Conservation (phyloP, 2,797 vertebrate species). For the Clarias pachynema region DNA sequence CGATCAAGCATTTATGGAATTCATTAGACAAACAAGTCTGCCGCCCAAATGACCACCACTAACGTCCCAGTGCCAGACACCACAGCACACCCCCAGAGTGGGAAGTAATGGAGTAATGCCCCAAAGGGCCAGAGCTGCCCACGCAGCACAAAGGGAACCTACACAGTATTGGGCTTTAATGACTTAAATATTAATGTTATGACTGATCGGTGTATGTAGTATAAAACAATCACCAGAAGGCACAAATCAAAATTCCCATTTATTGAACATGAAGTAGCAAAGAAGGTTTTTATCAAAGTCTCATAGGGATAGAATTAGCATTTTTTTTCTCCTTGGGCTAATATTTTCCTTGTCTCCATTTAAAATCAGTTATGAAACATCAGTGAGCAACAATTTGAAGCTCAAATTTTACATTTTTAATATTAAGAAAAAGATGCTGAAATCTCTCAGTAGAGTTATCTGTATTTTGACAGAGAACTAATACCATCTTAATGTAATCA, state of each 20-base stretch:
- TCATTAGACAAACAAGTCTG: too few species aligned
- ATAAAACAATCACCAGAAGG: background rate
- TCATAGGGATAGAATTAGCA: background rate
- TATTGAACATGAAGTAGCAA: background rate
- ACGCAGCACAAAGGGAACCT: too few species aligned
- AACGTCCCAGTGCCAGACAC: too few species aligned
- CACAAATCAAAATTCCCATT: background rate
- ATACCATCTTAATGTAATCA: conserved; percentile 6
- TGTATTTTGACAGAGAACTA: background rate
- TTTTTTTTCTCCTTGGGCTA: background rate
- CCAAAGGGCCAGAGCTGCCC: too few species aligned
- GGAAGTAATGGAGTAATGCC: too few species aligned
- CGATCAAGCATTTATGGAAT: too few species aligned
- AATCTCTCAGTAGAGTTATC: background rate
- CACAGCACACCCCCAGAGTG: too few species aligned
- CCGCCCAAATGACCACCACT: too few species aligned
- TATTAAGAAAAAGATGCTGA: background rate
- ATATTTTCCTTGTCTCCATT: background rate
- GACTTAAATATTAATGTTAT: too few species aligned
- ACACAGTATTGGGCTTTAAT: too few species aligned
- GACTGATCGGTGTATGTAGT: too few species aligned
- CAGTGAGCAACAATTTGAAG: background rate
- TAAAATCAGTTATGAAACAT: background rate
- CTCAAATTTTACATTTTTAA: background rate
- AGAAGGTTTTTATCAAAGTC: background rate